Evolutionary conservation across 35 echinoderm and acorn worm genomes (phyloP), one percentile per base, ranked within the genome.

Genomic region (Chiridota heheva): DNA sequence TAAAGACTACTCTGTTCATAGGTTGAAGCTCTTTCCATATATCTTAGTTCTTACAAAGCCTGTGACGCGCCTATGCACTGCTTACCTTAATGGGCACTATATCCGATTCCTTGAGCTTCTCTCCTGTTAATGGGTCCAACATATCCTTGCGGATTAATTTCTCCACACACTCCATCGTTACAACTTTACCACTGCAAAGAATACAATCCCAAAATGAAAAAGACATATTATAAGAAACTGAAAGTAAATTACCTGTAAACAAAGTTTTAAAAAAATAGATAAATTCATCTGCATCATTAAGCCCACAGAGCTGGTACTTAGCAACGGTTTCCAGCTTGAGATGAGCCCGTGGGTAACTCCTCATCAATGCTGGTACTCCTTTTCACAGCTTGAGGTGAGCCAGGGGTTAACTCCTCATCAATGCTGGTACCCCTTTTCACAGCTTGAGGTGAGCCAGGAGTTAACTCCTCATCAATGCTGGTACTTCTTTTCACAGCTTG

Each of bases 111-210:
- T 77, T 57, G 6, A 97, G 66, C 7, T 58, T 87, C 27, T 80
- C 89, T 60, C 78, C 89, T 0, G 84, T 72, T 37, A 91, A 88
- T 3, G 94, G 94, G 73, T 97, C 94, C 15, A 33, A 81, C 94
- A 97, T 97, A 42, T 97, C 94, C 63, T 97, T 97, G 64, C 82
- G 87, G 63, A 97, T 97, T 20, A 97, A 60, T 36, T 91, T 97
- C 18, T 97, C 73, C 7, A 88, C 49, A 49, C 94, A 97, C 17
- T 97, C 94, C 84, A 91, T 66, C 0, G 94, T 97, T 4, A 97
- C 88, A 0, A 97, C 94, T 69, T 97, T 97, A 25, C 94, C 78
- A 75, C 94, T 97, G 72, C 0, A 45, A 88, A 38, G 61, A 85
- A 79, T 58, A 69, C 33, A 40, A 83, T n/a, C 63, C 5, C 1